These are phyloP conservation scores for Tetraneura akinire DNA, from an alignment of 1,140 invertebrate species.

Conservation along the genomic window DNA sequence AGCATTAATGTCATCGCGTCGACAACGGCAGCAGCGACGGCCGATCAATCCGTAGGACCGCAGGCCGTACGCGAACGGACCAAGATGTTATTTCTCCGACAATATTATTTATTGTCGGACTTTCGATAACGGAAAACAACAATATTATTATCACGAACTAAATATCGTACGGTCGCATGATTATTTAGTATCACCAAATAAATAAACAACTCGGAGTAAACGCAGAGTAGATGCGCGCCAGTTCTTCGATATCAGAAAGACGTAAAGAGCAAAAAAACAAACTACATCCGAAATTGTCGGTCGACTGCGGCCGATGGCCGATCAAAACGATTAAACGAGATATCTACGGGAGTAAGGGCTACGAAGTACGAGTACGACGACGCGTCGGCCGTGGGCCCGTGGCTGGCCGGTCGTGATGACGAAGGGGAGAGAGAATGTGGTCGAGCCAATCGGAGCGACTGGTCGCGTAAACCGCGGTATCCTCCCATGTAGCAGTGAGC, in stretches of 20 bases:
- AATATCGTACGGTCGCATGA: too few species aligned
- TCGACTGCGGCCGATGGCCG: conserved; percentile 11
- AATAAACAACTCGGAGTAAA: too few species aligned
- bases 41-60: conserved; percentile 18
- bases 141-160: too few species aligned
- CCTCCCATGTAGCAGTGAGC: too few species aligned
- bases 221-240: not conserved
- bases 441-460: conserved; percentile 26
- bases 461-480: not conserved
- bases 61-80: not conserved
- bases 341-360: too few species aligned
- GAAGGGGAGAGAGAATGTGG: conserved; percentile 24
- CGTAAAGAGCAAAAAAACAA: not conserved
- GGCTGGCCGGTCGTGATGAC: not conserved
- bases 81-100: not conserved
- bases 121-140: not conserved
- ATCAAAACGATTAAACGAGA: not conserved
- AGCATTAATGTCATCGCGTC: not conserved
- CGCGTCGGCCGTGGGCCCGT: not conserved
- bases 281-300: not conserved
- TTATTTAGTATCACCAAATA: too few species aligned
- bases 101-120: not conserved
- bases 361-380: too few species aligned
- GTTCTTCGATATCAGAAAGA: too few species aligned
- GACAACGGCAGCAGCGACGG: not conserved